Evolutionary conservation across 2,113 vertebrate species (phyloP).

Genomic region (Opisthocomus hoazin): DNA sequence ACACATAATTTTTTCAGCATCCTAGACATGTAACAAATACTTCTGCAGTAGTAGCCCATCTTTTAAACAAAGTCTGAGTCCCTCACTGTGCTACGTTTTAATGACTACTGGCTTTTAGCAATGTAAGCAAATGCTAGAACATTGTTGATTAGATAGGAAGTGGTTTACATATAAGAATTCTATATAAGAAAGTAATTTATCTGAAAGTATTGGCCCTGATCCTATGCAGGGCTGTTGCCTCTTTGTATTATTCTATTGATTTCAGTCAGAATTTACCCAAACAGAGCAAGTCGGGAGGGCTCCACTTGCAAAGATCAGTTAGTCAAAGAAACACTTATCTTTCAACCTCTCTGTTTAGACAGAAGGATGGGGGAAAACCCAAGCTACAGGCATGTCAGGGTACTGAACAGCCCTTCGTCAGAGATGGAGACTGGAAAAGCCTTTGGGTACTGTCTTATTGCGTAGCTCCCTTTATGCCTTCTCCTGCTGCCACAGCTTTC

Average conservation of each 20-base stretch:
- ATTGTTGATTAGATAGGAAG: slow-evolving; percentile 23
- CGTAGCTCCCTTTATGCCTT: not conserved
- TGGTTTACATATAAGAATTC: not conserved
- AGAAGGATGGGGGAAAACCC: not conserved
- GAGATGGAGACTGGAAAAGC: not conserved
- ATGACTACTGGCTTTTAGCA: slow-evolving; percentile 6
- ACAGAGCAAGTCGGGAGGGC: not conserved
- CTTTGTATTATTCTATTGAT: not conserved
- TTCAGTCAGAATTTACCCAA: not conserved
- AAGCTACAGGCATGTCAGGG: not conserved
- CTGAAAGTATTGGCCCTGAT: not conserved
- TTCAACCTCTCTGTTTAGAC: not conserved
- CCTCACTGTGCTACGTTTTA: not conserved
- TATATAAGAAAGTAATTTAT: not conserved
- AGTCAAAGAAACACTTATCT: not conserved
- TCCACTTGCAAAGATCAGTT: not conserved
- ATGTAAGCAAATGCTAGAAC: slow-evolving; percentile 3
- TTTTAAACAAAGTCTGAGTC: not conserved
- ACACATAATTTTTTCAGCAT: not conserved
- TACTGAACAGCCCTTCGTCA: not conserved
- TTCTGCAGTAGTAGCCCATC: not conserved
- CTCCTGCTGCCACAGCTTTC: not conserved
- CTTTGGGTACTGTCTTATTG: not conserved
- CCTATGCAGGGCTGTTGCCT: not conserved
- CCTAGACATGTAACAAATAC: not conserved